Conservation (phyloP, 2,113 vertebrate species). For the Myotis yumanensis region DNA sequence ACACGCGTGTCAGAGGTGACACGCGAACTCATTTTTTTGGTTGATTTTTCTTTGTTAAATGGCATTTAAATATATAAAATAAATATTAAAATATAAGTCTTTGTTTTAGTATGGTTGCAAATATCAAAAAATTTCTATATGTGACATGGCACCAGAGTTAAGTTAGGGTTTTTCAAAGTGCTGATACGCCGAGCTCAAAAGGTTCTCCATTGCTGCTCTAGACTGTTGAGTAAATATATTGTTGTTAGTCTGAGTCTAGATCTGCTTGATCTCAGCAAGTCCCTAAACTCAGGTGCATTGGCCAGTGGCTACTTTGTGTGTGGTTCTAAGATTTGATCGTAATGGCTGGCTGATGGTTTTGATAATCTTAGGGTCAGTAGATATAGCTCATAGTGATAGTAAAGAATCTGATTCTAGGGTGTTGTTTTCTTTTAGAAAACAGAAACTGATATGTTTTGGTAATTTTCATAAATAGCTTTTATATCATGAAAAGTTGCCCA, state of each 20-base stretch:
- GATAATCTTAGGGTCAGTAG: neutral
- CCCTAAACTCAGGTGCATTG: neutral
- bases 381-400: neutral
- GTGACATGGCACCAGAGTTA: too few species aligned
- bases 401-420: slow-evolving; percentile 17
- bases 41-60: too few species aligned
- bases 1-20: too few species aligned
- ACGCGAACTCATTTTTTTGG: too few species aligned
- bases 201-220: neutral
- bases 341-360: neutral
- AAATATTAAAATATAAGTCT: too few species aligned
- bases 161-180: too few species aligned
- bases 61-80: too few species aligned
- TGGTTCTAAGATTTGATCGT: neutral
- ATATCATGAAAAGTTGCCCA: slow-evolving; percentile 6
- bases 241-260: neutral
- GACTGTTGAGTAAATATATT: neutral
- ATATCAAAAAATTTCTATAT: too few species aligned
- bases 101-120: too few species aligned
- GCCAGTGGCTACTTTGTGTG: neutral
- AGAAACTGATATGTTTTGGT: slow-evolving; percentile 17
- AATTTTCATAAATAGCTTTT: slow-evolving; percentile 56
- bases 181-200: too few species aligned
- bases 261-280: neutral
- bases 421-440: slow-evolving; percentile 38